phyloP scores from a whole-genome alignment of 2,888 invertebrate species.

The Halictus ligatus region DNA sequence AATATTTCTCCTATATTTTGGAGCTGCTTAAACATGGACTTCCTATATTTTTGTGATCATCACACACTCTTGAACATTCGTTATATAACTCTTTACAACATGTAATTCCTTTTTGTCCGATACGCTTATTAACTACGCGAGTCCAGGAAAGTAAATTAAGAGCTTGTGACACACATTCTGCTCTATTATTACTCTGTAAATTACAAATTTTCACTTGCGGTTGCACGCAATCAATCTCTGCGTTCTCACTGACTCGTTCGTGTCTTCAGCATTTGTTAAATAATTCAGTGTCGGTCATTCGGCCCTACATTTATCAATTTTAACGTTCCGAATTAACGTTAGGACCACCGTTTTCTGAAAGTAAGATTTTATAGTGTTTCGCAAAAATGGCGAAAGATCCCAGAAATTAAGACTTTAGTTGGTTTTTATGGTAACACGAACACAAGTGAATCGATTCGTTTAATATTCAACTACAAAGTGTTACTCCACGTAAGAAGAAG shows the following conservation, averaged over 20 bases:
- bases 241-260: background rate
- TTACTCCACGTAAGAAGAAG: too few species aligned
- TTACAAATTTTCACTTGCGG: background rate
- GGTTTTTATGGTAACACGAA: too few species aligned
- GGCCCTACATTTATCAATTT: too few species aligned
- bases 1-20: background rate
- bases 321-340: too few species aligned
- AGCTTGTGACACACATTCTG: background rate
- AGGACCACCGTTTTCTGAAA: too few species aligned
- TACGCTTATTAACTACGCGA: background rate
- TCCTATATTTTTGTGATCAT: background rate
- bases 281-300: background rate
- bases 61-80: background rate
- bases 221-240: background rate
- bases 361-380: too few species aligned
- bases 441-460: too few species aligned
- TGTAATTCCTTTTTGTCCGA: background rate
- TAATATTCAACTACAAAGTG: too few species aligned
- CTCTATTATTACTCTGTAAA: background rate
- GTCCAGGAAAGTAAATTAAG: background rate
- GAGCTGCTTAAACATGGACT: background rate
- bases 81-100: background rate
- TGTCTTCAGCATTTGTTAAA: background rate
- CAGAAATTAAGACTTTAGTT: too few species aligned
- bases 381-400: too few species aligned